Percentiles rank a stretch among this genome's conserved stretches.
These are phyloP conservation scores for Formicarius rufipectus DNA, from an alignment of 2,113 vertebrate genomes.

Conservation along the genomic window DNA sequence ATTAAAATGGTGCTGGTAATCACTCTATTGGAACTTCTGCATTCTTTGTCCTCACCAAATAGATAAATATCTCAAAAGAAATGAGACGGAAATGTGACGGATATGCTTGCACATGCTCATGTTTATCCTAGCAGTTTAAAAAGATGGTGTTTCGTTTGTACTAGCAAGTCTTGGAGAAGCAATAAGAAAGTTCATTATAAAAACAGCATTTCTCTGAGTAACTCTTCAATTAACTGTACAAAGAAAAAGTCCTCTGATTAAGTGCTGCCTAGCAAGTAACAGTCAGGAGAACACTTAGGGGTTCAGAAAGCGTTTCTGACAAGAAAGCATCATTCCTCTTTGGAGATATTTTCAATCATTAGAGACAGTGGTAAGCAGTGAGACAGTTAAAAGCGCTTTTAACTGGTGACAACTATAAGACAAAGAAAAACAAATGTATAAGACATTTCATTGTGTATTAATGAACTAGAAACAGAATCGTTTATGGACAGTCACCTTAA, in stretches of 20 bases:
- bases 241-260: not conserved
- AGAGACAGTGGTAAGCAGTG: not conserved
- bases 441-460: not conserved
- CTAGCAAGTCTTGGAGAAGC: not conserved
- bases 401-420: not conserved
- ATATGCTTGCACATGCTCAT: not conserved
- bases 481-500: not conserved
- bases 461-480: not conserved
- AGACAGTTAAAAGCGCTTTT: not conserved
- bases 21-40: not conserved
- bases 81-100: not conserved
- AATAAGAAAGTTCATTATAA: not conserved
- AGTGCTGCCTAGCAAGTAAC: not conserved
- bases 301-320: not conserved
- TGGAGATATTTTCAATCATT: not conserved
- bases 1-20: constrained; percentile 23
- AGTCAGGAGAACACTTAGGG: not conserved
- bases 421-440: not conserved
- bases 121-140: constrained; percentile 9
- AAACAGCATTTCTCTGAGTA: not conserved
- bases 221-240: not conserved
- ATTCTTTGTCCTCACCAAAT: not conserved
- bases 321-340: not conserved
- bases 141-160: not conserved
- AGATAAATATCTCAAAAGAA: not conserved